phyloP scores from a whole-genome alignment of 2,797 vertebrate genomes.

The Xenopus petersii region DNA sequence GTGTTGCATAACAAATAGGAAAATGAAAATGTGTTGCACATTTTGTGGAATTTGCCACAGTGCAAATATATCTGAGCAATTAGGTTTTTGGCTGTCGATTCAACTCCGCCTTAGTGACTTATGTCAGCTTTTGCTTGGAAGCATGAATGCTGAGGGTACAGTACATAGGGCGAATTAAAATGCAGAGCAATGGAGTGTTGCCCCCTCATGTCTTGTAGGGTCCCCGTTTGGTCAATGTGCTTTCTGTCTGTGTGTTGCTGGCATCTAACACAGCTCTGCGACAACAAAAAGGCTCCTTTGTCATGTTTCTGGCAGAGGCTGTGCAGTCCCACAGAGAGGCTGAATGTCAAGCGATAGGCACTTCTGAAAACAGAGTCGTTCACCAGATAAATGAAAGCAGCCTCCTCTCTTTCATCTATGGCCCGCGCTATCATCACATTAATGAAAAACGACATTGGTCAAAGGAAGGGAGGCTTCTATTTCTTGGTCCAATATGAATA shows the following conservation, averaged over 20 bases:
- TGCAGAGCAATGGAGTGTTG: not conserved
- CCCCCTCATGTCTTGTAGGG: constrained; percentile 21
- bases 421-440: no score
- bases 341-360: constrained; percentile 30
- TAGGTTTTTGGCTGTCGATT: no score
- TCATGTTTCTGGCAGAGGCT: constrained; percentile 11
- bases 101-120: not conserved
- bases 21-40: not conserved
- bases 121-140: not conserved
- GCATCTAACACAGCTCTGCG: not conserved
- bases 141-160: not conserved
- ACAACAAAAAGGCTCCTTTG: constrained; percentile 36
- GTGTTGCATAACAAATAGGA: no score
- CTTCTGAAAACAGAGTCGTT: constrained; percentile 1
- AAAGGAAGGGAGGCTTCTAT: no score
- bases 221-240: constrained; percentile 23
- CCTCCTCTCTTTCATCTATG: no score
- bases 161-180: not conserved
- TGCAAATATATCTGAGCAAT: not conserved
- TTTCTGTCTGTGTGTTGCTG: constrained; percentile 23
- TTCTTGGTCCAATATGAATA: no score
- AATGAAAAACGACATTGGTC: no score
- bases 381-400: constrained; percentile 1
- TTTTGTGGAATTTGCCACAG: not conserved
- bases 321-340: constrained; percentile 19